These are phyloP conservation scores for Telmatherina bonti DNA, from an alignment of 2,797 vertebrate species.

Conservation along the genomic window DNA sequence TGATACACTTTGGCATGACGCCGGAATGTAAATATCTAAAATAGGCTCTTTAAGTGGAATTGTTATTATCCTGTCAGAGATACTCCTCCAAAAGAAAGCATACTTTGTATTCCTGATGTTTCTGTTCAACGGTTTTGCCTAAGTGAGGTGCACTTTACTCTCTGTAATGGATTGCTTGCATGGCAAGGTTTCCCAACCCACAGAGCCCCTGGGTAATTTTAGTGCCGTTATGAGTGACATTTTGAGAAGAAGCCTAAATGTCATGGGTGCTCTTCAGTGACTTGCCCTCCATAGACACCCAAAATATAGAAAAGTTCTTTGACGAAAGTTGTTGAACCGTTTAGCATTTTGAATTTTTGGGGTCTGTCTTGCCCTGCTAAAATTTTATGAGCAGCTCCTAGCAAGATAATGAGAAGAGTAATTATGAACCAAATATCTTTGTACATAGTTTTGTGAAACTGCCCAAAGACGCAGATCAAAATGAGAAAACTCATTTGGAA, in stretches of 20 bases:
- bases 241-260: constrained; percentile 69
- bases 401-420: constrained; percentile 47
- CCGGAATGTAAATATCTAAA: background rate
- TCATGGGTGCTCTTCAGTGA: constrained; percentile 38
- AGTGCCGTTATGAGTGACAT: constrained; percentile 65
- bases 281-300: constrained; percentile 31
- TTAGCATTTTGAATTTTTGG: constrained; percentile 34
- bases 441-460: constrained; percentile 29
- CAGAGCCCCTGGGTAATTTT: constrained; percentile 59
- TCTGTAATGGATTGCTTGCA: constrained; percentile 46
- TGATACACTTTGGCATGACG: background rate
- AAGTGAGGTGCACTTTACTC: constrained; percentile 45
- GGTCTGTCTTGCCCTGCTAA: constrained; percentile 12
- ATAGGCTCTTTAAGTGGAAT: background rate
- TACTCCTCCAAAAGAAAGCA: background rate
- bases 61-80: background rate
- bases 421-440: constrained; percentile 35
- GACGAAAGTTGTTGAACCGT: constrained; percentile 30
- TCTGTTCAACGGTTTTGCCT: constrained; percentile 41
- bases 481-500: background rate
- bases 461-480: constrained; percentile 17
- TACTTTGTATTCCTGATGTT: constrained; percentile 10
- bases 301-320: constrained; percentile 36
- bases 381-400: constrained; percentile 39
- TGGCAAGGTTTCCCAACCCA: constrained; percentile 44